Evolutionary conservation across 2,797 vertebrate genomes (phyloP), one percentile per base, ranked within the genome.

Genomic region (Onychomys arenicola): DNA sequence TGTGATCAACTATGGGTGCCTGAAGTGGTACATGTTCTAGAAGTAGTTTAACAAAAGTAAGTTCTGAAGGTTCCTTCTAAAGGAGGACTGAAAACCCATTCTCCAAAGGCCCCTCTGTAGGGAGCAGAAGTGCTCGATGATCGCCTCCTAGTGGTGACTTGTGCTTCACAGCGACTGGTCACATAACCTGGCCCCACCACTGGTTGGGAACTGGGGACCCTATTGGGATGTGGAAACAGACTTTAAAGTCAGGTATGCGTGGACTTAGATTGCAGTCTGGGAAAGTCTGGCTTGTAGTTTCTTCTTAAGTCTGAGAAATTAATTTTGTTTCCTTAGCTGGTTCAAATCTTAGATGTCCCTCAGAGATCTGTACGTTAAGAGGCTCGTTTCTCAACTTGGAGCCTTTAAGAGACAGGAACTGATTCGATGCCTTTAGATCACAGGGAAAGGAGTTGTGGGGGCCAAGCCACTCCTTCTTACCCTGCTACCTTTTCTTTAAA

Each of bases 281-380:
- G 40, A 88, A 92, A 94, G 46, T 65, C 73, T 76, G 88, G 23
- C 59, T 92, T 76, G 77, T 49, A 40, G 8, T 88, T 95, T 92
- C 71, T 93, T 27, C 76, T 78, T 73, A 49, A 65, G 55, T 17
- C 40, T 89, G 6, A 69, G 73, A 95, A 63, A 75, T 61, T 89
- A 34, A 82, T 52, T 91, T 80, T 6, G 57, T 40, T 46, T 87
- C 43, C 52, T n/a, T 11, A 40, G 17, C 16, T 59, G 61, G 37
- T 78, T 69, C 55, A 69, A 63, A 46, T 84, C 37, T 90, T 67
- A 27, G 43, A n/a, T 90, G 59, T 59, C 14, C 69, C 5, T 23
- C 12, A 55, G 43, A 52, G 27, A n/a, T 59, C 9, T 52, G 16
- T n/a, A 27, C 76, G n/a, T 76, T 55, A 16, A 16, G n/a, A 83